Evolutionary conservation across 1,140 invertebrate species (phyloP).

Genomic region (Drosophila azteca): DNA sequence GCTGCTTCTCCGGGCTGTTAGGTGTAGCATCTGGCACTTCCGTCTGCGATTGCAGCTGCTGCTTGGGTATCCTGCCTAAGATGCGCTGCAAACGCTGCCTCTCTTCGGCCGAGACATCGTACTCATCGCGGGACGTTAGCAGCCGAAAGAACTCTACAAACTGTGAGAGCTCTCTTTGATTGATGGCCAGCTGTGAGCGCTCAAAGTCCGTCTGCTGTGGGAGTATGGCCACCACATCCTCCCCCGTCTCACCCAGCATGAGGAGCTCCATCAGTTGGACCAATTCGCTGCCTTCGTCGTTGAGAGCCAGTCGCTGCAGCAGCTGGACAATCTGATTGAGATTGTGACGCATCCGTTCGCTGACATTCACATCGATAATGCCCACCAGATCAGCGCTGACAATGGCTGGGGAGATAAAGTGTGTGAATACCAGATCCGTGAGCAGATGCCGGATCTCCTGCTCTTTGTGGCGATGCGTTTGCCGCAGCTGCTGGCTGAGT

Average conservation of each 20-base stretch:
- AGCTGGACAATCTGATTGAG: conserved; percentile 96
- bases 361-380: conserved; percentile 97
- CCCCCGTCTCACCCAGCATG: conserved; percentile 85
- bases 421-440: conserved; percentile 95
- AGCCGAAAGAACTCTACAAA: conserved; percentile 86
- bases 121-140: conserved; percentile 58
- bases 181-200: conserved; percentile 88
- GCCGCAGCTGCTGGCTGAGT: conserved; percentile 88
- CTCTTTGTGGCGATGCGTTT: conserved; percentile 86
- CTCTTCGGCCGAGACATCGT: conserved; percentile 70
- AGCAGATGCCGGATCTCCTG: conserved; percentile 92
- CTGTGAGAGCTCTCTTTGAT: conserved; percentile 87
- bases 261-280: conserved; percentile 90
- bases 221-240: conserved; percentile 85
- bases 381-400: conserved; percentile 98
- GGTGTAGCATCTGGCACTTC: not conserved
- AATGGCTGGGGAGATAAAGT: conserved; percentile 98
- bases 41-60: conserved; percentile 4
- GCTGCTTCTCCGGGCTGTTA: conserved; percentile 32
- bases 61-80: conserved; percentile 61
- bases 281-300: conserved; percentile 91
- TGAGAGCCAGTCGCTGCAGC: conserved; percentile 94
- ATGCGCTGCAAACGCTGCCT: conserved; percentile 71
- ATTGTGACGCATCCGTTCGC: conserved; percentile 95
- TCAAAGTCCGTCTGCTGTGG: conserved; percentile 86